Conservation (phyloP, 1,140 invertebrate genomes). For the Tetramorium simillimum region DNA sequence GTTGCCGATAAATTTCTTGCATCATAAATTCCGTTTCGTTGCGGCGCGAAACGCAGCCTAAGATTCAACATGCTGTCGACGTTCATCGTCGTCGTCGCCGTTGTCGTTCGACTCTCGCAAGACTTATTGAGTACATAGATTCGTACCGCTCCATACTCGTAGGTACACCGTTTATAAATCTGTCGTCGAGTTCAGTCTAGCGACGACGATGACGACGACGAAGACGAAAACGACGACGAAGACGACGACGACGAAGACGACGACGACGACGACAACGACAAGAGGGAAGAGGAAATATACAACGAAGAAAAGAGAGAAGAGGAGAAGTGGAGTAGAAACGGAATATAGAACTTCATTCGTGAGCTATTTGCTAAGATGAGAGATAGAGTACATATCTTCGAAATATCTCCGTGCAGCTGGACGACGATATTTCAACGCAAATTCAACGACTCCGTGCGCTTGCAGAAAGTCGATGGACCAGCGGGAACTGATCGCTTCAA, state of each 20-base stretch:
- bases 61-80: constrained; percentile 37
- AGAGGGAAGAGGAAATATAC: no score
- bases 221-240: background rate
- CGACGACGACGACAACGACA: no score
- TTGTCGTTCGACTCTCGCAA: constrained; percentile 32
- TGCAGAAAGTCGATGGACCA: background rate
- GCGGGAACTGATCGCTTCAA: background rate
- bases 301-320: background rate
- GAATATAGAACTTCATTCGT: constrained; percentile 55
- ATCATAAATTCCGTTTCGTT: constrained; percentile 54
- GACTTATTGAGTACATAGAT: constrained; percentile 53
- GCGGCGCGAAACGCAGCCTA: constrained; percentile 26
- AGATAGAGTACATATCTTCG: constrained; percentile 48
- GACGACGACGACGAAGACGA: no score
- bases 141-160: constrained; percentile 39
- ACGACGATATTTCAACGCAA: constrained; percentile 33
- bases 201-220: constrained; percentile 17
- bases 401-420: constrained; percentile 48
- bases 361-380: constrained; percentile 54
- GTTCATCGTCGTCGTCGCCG: constrained; percentile 18
- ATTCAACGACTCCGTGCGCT: constrained; percentile 3
- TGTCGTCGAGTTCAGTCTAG: constrained; percentile 24
- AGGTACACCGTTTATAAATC: constrained; percentile 55
- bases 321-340: constrained; percentile 27
- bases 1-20: constrained; percentile 58